phyloP scores from a whole-genome alignment of 2,888 invertebrate species.

The Tridacna crocea region DNA sequence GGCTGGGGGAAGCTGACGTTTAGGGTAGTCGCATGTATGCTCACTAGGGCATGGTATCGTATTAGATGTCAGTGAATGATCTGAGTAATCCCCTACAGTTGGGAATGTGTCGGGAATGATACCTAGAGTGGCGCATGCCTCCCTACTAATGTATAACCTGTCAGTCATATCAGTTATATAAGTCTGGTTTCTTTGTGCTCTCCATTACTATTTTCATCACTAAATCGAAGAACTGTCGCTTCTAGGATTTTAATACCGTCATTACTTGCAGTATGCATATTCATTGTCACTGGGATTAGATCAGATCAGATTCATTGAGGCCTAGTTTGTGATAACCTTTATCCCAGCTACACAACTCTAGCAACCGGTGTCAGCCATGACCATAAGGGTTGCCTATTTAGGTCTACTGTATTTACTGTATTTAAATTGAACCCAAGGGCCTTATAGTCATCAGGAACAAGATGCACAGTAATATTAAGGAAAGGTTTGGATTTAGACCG shows the following conservation, averaged over 20 bases:
- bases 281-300: slow-evolving; percentile 70
- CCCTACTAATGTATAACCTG: slow-evolving; percentile 67
- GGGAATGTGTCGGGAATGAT: slow-evolving; percentile 65
- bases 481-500: slow-evolving; percentile 60
- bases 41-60: slow-evolving; percentile 29
- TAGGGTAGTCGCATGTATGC: slow-evolving; percentile 39
- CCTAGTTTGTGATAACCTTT: slow-evolving; percentile 60
- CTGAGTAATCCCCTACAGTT: slow-evolving; percentile 22
- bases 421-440: slow-evolving; percentile 47
- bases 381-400: neutral
- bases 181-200: slow-evolving; percentile 52
- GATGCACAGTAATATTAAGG: slow-evolving; percentile 33
- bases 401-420: neutral
- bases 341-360: slow-evolving; percentile 68
- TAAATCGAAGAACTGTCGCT: slow-evolving; percentile 63
- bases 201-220: slow-evolving; percentile 34
- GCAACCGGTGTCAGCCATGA: slow-evolving; percentile 57
- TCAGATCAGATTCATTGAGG: slow-evolving; percentile 47
- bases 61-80: neutral
- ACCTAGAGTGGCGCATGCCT: slow-evolving; percentile 66
- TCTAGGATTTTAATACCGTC: slow-evolving; percentile 69
- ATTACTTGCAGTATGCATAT: slow-evolving; percentile 70
- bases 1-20: slow-evolving; percentile 45
- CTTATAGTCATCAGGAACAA: slow-evolving; percentile 46
- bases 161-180: slow-evolving; percentile 70